Percentiles rank a stretch among this genome's conserved stretches.
Conservation (phyloP, 2,113 vertebrate species). For the Dryoscopus gambensis region DNA sequence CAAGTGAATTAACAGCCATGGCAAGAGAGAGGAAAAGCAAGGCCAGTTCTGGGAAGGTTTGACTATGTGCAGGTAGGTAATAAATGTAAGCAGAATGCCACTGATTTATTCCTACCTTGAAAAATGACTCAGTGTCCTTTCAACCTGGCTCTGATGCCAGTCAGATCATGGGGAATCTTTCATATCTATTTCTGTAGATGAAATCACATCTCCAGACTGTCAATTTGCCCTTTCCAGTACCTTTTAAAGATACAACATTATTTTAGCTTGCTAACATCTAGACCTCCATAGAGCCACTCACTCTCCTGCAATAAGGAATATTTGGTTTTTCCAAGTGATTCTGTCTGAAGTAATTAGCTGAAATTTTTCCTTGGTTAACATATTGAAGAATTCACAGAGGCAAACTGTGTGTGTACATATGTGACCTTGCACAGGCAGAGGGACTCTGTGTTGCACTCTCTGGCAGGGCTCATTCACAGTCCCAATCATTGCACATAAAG, state of each 20-base stretch:
- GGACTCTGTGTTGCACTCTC: not conserved
- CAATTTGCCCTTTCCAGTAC: not conserved
- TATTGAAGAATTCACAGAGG: slow-evolving; percentile 5
- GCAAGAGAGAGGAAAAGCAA: not conserved
- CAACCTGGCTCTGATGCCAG: not conserved
- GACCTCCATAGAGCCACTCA: not conserved
- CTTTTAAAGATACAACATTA: not conserved
- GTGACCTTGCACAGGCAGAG: not conserved
- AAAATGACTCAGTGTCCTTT: not conserved
- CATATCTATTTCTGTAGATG: not conserved
- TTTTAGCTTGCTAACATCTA: not conserved
- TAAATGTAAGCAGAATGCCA: not conserved
- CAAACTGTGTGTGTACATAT: not conserved
- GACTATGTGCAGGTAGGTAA: not conserved
- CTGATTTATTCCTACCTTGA: not conserved
- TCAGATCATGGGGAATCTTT: not conserved
- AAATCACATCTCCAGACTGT: not conserved
- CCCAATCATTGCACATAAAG: not conserved
- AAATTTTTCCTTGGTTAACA: not conserved
- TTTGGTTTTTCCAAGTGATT: not conserved
- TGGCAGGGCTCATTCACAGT: not conserved
- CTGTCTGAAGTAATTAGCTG: slow-evolving; percentile 18
- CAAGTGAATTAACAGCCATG: not conserved
- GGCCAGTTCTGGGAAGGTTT: not conserved
- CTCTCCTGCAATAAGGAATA: not conserved